Evolutionary conservation across 2,888 invertebrate genomes (phyloP), one percentile per base, ranked within the genome.

Genomic region (Tinea pellionella): DNA sequence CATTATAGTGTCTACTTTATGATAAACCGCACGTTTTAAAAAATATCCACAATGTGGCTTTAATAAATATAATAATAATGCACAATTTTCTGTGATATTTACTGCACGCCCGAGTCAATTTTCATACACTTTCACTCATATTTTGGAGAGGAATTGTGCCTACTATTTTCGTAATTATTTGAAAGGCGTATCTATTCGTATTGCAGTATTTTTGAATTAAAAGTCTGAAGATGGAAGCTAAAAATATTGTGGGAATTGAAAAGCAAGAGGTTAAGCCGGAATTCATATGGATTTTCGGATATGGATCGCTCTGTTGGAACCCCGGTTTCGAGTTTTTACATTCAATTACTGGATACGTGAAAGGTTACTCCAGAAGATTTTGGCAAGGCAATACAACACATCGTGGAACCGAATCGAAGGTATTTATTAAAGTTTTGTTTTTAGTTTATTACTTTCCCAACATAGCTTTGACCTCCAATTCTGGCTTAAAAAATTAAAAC

Each of bases 271-370:
- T 11, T 4, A 24, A 53, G 9, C 24, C 53, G 1, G 88, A 89
- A 62, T 85, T 88, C 16, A 76, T 94, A 72, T 98, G 97, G 97
- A 91, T 98, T 24, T 98, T 98, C 73, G 98, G 97, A 0, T 98
- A 98, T 70, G 98, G 98, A 2, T 97, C 97, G 0, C 80, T 98
- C 58, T 95, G 97, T 80, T 98, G 98, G 98, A 92, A 95, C 80
- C 96, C 96, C 0, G 97, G 98, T 59, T 98, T 98, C 76, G 92
- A 93, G 60, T 96, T 92, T 74, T 89, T 91, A 68, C 91, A 92
- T 69, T 93, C 93, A 62, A 84, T 94, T 12, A 92, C 93, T 12
- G 98, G 98, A n/a, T 93, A 92, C 71, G 89, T 96, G 9, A 90
- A 89, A 66, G 96, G 96, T 1, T 97, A 92, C 75, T 89, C 91